Evolutionary conservation across 2,113 vertebrate genomes (phyloP).

Genomic region (Proteles cristata): DNA sequence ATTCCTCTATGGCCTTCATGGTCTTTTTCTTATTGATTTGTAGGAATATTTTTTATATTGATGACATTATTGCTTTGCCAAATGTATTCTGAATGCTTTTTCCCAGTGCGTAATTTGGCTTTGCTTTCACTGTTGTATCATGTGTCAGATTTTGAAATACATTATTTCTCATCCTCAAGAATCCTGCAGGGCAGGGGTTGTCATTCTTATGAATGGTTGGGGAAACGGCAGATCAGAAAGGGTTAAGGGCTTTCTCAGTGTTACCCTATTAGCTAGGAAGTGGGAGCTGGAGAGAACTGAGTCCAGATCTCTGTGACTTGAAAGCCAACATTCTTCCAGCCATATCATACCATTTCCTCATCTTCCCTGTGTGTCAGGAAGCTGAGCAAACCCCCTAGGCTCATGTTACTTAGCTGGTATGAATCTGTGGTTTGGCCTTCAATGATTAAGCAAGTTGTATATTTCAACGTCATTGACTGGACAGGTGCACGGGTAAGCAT

Average conservation of each 20-base stretch:
- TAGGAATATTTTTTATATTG: background rate
- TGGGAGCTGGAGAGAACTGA: too few species aligned
- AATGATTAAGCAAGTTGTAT: background rate
- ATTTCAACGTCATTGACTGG: background rate
- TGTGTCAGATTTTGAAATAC: background rate
- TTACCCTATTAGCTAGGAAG: background rate
- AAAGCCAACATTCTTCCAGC: background rate
- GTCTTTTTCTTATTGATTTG: background rate
- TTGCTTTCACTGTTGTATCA: background rate
- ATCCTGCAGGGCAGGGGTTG: background rate
- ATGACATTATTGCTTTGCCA: background rate
- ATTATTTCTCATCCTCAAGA: background rate
- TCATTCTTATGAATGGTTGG: background rate
- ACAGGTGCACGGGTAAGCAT: background rate
- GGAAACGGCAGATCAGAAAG: background rate
- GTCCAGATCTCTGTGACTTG: background rate
- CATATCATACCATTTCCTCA: background rate
- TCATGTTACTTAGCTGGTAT: background rate
- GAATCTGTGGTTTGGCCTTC: background rate
- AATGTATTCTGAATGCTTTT: background rate
- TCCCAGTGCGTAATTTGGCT: background rate
- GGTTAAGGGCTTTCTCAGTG: background rate
- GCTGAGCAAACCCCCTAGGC: background rate
- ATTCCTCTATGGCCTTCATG: background rate
- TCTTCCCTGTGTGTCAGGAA: too few species aligned